Evolutionary conservation across 2,888 invertebrate genomes (phyloP).

Genomic region (Pegoplata infirma): DNA sequence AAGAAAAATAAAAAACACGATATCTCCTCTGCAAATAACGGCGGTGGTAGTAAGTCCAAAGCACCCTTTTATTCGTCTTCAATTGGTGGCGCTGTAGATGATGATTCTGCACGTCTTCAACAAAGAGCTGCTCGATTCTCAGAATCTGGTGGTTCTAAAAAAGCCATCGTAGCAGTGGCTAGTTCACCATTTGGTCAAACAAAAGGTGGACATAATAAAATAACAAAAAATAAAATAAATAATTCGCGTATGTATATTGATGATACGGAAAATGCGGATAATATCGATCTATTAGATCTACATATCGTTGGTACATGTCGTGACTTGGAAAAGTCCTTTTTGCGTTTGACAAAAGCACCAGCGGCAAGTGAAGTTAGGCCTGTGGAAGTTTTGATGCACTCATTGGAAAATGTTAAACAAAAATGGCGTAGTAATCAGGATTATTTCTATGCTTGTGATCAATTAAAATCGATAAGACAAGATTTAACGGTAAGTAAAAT

Average conservation of each 20-base stretch:
- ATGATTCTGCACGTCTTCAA: conserved; percentile 88
- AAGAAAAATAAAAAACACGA: conserved; percentile 73
- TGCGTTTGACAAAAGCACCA: conserved; percentile 97
- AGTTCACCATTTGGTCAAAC: conserved; percentile 69
- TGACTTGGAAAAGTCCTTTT: conserved; percentile 96
- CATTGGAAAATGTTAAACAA: conserved; percentile 93
- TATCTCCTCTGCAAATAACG: conserved; percentile 27
- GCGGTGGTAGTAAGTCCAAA: conserved; percentile 79
- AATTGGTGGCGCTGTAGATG: conserved; percentile 83
- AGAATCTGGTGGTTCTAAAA: conserved; percentile 69
- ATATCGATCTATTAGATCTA: conserved; percentile 89
- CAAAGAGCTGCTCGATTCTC: conserved; percentile 93
- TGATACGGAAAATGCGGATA: conserved; percentile 80
- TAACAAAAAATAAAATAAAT: conserved; percentile 55
- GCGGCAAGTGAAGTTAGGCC: conserved; percentile 95
- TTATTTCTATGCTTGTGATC: conserved; percentile 98
- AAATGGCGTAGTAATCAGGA: conserved; percentile 94
- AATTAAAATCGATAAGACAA: conserved; percentile 98
- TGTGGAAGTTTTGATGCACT: conserved; percentile 88
- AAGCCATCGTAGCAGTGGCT: conserved; percentile 73
- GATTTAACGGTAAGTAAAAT: conserved; percentile 93
- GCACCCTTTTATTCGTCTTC: conserved; percentile 83
- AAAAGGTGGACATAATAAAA: conserved; percentile 20
- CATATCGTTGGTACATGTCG: conserved; percentile 96
- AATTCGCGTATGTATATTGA: conserved; percentile 79